Evolutionary conservation across 2,797 vertebrate species (phyloP).

Genomic region (Pampus argenteus): DNA sequence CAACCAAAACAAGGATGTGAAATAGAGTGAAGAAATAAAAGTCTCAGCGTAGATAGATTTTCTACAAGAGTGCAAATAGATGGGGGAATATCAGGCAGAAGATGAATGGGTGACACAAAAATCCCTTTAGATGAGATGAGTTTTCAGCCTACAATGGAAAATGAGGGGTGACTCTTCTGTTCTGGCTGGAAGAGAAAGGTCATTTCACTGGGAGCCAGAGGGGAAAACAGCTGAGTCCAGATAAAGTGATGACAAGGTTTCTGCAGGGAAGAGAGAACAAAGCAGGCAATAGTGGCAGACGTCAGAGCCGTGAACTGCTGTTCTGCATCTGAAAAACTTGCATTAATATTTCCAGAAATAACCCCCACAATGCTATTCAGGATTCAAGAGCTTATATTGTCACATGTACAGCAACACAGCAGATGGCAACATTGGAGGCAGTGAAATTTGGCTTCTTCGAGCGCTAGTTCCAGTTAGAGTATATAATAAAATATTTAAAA

Average conservation of each 20-base stretch:
- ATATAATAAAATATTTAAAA: too few species aligned
- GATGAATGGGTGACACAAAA: slow-evolving; percentile 47
- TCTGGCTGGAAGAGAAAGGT: slow-evolving; percentile 64
- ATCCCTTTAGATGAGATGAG: slow-evolving; percentile 57
- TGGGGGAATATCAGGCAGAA: slow-evolving; percentile 7
- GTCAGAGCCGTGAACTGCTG: background rate
- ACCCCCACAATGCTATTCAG: background rate
- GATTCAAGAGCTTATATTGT: too few species aligned
- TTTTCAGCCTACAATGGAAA: slow-evolving; percentile 51
- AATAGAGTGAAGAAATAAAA: slow-evolving; percentile 17
- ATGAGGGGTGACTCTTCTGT: slow-evolving; percentile 54
- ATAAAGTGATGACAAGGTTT: slow-evolving; percentile 58
- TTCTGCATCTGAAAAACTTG: slow-evolving; percentile 8
- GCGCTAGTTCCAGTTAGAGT: too few species aligned
- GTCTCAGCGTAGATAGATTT: background rate
- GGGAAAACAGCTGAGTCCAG: slow-evolving; percentile 60
- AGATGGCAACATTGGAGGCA: too few species aligned
- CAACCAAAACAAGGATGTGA: background rate
- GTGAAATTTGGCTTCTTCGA: too few species aligned
- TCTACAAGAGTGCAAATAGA: slow-evolving; percentile 18
- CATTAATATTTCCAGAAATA: slow-evolving; percentile 1
- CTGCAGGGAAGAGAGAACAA: slow-evolving; percentile 34
- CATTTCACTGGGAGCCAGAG: slow-evolving; percentile 60
- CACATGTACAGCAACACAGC: too few species aligned
- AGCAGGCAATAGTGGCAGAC: slow-evolving; percentile 16